Evolutionary conservation across 2,888 invertebrate species (phyloP).

Genomic region (Muschampia staudingeri): DNA sequence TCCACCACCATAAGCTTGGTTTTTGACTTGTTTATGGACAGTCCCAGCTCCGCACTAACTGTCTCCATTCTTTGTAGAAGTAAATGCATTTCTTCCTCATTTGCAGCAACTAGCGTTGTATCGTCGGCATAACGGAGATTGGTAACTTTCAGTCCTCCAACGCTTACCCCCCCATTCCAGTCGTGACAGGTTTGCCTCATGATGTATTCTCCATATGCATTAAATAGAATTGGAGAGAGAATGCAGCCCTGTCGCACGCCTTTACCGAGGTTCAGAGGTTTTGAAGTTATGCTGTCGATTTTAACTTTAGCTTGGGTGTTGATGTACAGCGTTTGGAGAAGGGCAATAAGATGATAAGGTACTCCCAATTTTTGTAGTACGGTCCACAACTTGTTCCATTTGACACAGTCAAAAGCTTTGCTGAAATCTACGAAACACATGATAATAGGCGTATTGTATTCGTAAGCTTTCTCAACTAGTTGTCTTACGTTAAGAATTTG

Average conservation of each 20-base stretch:
- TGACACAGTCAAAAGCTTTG: not conserved
- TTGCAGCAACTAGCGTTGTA: conserved; percentile 2
- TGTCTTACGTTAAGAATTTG: not conserved
- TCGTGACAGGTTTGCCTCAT: not conserved
- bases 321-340: not conserved
- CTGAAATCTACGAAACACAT: not conserved
- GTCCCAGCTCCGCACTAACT: not conserved
- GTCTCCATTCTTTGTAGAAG: not conserved
- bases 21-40: not conserved
- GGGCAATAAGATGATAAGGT: not conserved
- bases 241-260: not conserved
- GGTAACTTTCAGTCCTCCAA: not conserved
- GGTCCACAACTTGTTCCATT: not conserved
- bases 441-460: not conserved
- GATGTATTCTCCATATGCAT: not conserved
- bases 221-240: not conserved
- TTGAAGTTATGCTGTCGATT: not conserved
- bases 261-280: not conserved
- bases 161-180: not conserved
- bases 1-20: not conserved
- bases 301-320: not conserved
- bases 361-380: not conserved
- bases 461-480: not conserved
- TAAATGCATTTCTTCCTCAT: not conserved
- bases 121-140: conserved; percentile 8